Conservation (phyloP, 1,140 invertebrate species). For the Musca vetustissima region DNA sequence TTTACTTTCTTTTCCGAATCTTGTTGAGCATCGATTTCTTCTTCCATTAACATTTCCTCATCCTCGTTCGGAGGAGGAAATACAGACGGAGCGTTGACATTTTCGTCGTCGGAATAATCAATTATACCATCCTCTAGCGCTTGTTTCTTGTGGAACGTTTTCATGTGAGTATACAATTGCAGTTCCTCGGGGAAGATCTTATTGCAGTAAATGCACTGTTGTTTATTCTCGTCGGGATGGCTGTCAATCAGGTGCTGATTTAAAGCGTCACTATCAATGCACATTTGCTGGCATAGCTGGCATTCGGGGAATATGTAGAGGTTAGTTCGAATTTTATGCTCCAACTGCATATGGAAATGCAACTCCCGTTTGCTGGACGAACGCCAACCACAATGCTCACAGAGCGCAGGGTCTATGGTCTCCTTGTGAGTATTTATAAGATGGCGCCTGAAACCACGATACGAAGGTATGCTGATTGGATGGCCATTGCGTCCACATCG, state of each 20-base stretch:
- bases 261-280: constrained; percentile 63
- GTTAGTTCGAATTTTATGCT: constrained; percentile 73
- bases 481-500: constrained; percentile 66
- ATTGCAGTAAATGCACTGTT: constrained; percentile 69
- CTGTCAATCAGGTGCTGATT: constrained; percentile 58
- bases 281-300: constrained; percentile 73
- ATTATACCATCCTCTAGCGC: constrained; percentile 65
- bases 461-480: constrained; percentile 71
- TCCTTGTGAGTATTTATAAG: constrained; percentile 79
- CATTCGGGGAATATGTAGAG: constrained; percentile 75
- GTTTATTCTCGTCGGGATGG: constrained; percentile 57
- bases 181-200: constrained; percentile 66
- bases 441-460: constrained; percentile 77
- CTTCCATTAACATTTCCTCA: constrained; percentile 46
- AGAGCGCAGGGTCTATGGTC: constrained; percentile 75
- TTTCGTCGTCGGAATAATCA: constrained; percentile 63
- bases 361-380: constrained; percentile 74
- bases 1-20: constrained; percentile 55
- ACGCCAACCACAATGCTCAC: constrained; percentile 81
- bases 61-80: constrained; percentile 44
- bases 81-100: constrained; percentile 21
- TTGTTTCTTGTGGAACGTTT: constrained; percentile 63
- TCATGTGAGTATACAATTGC: constrained; percentile 69
- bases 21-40: constrained; percentile 27
- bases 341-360: constrained; percentile 78